Evolutionary conservation across 1,140 invertebrate genomes (phyloP), one percentile per base, ranked within the genome.

Genomic region (Calliphora vicina): DNA sequence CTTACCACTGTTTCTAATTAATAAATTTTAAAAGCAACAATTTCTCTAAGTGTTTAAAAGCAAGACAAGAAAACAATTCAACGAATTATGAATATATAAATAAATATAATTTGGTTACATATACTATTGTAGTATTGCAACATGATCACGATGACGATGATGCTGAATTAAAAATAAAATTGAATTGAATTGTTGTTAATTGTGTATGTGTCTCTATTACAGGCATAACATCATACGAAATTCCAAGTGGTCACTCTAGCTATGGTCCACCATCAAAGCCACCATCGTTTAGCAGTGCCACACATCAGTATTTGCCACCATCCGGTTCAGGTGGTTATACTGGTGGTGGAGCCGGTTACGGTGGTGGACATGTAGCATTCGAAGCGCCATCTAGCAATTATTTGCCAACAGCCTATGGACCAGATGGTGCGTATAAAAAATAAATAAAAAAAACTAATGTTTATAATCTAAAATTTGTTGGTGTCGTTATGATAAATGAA

Each of bases 211-310:
- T 80, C 23, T 43, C 29, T 71, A 76, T 82, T 84, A 45, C 85
- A 90, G 89, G 87, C 35, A 89, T 90, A 83, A 89, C 89, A 74
- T 88, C 88, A 20, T 90, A 90, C 83, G 89, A 90, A 83, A 89
- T 90, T 82, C 89, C 89, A 43, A 85, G 82, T 67, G 89, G 88
- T 50, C 89, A 90, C 26, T 76, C 85, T 78, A 89, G 84, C 85
- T 90, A 90, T 50, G 89, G 89, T 8, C 89, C 89, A 74, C 89
- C 89, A 80, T 90, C 89, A 25, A 90, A 90, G 84, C 87, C 89
- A 20, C 89, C 89, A 71, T 82, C 86, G 13, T 90, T 86, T 57
- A 89, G 88, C 84, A 89, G 89, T 50, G 88, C 88, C 82, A 89
- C 89, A 57, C 88, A 90, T 81, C 89, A 90, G 61, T 90, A 90